These are phyloP conservation scores for Boulengeromyrus knoepffleri DNA, from an alignment of 2,113 vertebrate genomes.

Conservation along the genomic window DNA sequence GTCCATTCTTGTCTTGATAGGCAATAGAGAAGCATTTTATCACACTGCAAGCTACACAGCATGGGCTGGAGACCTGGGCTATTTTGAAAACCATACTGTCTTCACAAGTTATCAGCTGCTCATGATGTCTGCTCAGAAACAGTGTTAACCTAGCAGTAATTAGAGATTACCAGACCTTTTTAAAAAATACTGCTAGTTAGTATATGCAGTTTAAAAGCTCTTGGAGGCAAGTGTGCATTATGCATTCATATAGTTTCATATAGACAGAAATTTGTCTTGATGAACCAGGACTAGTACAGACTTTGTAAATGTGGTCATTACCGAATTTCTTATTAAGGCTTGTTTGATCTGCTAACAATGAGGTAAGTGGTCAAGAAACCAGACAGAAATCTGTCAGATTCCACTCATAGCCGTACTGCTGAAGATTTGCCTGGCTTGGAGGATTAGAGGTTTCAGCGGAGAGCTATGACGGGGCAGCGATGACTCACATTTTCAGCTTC, in stretches of 20 bases:
- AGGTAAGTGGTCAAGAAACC: not conserved
- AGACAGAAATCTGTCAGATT: slow-evolving; percentile 48
- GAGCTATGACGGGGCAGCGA: slow-evolving; percentile 26
- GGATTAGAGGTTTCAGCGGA: slow-evolving; percentile 30
- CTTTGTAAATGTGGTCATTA: not conserved
- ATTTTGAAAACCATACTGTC: not conserved
- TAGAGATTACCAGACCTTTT: not conserved
- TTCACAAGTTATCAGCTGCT: not conserved
- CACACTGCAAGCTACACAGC: not conserved
- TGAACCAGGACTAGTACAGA: not conserved
- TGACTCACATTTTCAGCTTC: slow-evolving; percentile 53
- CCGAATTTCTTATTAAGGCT: not conserved
- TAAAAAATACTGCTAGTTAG: not conserved
- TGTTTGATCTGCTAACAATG: not conserved
- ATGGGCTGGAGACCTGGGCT: not conserved
- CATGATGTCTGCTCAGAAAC: not conserved
- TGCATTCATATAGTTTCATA: not conserved
- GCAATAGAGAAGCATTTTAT: not conserved
- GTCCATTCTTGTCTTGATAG: not conserved
- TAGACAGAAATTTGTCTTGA: not conserved
- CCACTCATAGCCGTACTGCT: slow-evolving; percentile 50
- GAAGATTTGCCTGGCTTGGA: slow-evolving; percentile 49
- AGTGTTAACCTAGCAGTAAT: not conserved
- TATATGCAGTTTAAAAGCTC: not conserved
- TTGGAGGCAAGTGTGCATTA: not conserved